Evolutionary conservation across 2,888 invertebrate species (phyloP), one percentile per base, ranked within the genome.

Genomic region (Timandra comae): DNA sequence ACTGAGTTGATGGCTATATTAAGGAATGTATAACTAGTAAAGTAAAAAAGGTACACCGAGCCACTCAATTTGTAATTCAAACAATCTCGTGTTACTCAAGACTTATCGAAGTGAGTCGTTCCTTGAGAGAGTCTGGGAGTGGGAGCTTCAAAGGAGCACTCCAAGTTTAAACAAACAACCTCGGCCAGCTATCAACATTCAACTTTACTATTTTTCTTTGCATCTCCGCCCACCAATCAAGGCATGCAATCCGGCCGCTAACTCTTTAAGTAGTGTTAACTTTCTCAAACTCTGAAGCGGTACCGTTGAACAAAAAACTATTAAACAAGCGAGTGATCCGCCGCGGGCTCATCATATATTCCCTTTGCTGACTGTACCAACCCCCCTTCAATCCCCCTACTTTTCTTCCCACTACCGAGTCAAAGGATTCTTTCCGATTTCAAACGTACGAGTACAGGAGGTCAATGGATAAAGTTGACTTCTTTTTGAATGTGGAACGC

Each of bases 301-400:
- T 35, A 43, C 29, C 27, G 43, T 33, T 26, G 11, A 26, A 26
- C 21, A 41, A 27, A 35, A 46, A 41, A 36, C 34, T 35, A 27
- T 41, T 31, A 37, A 40, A 44, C 41, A 39, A 38, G 37, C 26
- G 16, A 12, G 20, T 27, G 39, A 33, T 29, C 49, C 52, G 45
- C 49, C 16, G 16, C 3, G 16, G 46, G 44, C 60, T 73, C 70
- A 74, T 76, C 64, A 59, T 43, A 52, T 58, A 77, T 77, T 75
- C 76, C 58, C 65, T 75, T 75, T 76, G 66, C 54, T 33, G 50
- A 35, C 35, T 34, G 27, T 46, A 44, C 38, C 19, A 25, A 9
- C 19, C 19, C 19, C 27, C 30, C 12, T 19, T 8, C 7, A 3
- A 1, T 7, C 12, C 19, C 7, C 19, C 30, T 33, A 48, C 16